A percentile compares a stretch with the other conserved stretches of the same genome.
Evolutionary conservation across 1,140 invertebrate genomes (phyloP).

Genomic region (Aethina tumida): DNA sequence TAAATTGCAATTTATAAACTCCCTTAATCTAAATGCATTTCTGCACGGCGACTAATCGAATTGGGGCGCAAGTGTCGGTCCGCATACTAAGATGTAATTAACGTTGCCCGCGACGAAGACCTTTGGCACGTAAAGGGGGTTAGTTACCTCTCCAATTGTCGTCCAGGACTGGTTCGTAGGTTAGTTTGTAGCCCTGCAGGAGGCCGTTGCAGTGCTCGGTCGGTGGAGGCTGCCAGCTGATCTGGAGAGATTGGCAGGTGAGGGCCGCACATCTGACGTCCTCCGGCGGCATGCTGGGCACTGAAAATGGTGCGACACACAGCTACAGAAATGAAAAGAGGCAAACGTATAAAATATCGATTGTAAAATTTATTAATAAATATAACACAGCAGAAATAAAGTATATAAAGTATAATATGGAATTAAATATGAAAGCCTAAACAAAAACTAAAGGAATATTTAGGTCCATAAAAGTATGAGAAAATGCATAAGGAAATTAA

Average conservation of each 20-base stretch:
- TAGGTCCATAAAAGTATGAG: too few relatives aligned
- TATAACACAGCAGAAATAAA: too few relatives aligned
- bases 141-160: conserved; percentile 42
- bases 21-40: conserved; percentile 3
- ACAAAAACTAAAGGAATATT: too few relatives aligned
- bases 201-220: conserved; percentile 66
- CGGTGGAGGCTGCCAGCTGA: conserved; percentile 77
- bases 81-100: too few relatives aligned
- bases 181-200: conserved; percentile 73
- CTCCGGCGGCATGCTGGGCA: conserved; percentile 61
- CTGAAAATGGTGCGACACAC: conserved; percentile 36
- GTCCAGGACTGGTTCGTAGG: conserved; percentile 55
- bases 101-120: too few relatives aligned
- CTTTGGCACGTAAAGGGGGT: neutral
- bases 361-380: too few relatives aligned
- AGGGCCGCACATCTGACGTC: conserved; percentile 60
- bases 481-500: too few relatives aligned
- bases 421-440: too few relatives aligned
- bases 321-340: conserved; percentile 1
- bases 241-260: conserved; percentile 65
- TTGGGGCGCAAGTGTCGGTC: too few relatives aligned
- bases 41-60: too few relatives aligned
- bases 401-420: neutral
- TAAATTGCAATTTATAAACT: conserved; percentile 9
- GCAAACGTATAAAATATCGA: neutral